phyloP scores from a whole-genome alignment of 2,113 vertebrate species.

The Xerus inauris region DNA sequence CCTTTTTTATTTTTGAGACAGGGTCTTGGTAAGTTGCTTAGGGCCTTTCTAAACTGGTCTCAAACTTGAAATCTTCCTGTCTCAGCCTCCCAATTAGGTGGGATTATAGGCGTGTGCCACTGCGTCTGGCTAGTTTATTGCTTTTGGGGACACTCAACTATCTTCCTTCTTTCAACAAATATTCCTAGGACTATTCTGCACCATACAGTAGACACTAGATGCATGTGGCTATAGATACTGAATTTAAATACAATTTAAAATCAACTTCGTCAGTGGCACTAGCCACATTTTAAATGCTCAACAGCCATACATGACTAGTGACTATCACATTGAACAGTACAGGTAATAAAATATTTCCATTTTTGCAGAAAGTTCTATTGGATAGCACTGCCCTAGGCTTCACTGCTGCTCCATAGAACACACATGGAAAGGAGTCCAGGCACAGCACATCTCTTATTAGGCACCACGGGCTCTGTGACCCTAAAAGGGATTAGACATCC shows the following conservation, averaged over 20 bases:
- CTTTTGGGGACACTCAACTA: background rate
- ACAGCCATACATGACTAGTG: background rate
- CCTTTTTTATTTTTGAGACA: too few species aligned
- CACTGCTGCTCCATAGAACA: background rate
- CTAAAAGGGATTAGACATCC: background rate
- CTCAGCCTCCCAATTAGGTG: too few species aligned
- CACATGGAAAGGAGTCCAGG: background rate
- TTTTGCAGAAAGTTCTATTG: background rate
- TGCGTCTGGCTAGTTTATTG: background rate
- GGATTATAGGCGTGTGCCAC: too few species aligned
- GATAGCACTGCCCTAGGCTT: background rate
- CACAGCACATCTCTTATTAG: background rate
- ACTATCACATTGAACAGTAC: background rate
- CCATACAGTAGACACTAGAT: background rate
- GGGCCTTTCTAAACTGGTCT: too few species aligned
- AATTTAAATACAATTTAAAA: constrained; percentile 45
- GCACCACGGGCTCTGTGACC: background rate
- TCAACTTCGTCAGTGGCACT: background rate
- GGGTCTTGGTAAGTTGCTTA: too few species aligned
- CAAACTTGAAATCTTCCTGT: too few species aligned
- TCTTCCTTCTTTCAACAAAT: constrained; percentile 30
- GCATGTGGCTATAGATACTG: background rate
- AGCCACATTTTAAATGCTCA: background rate
- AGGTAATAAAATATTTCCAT: background rate
- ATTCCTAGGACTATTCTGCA: background rate